These are phyloP conservation scores for Echiichthys vipera DNA, from an alignment of 2,797 vertebrate genomes.

Conservation along the genomic window DNA sequence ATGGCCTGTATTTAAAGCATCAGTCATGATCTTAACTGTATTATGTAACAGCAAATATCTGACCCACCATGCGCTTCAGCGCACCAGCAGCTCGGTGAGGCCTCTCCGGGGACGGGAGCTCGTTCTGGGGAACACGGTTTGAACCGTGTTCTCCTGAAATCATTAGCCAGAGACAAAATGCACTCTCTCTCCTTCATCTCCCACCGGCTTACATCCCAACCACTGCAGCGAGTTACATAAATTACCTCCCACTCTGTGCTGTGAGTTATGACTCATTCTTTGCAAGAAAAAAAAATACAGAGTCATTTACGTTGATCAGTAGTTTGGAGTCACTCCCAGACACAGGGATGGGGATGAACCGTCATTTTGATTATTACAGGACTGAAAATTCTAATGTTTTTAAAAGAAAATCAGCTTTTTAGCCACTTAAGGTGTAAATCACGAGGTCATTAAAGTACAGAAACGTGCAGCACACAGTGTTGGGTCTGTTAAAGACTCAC, in stretches of 20 bases:
- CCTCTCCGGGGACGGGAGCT: neutral
- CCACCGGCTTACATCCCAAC: constrained; percentile 37
- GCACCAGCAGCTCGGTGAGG: neutral
- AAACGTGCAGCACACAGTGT: neutral
- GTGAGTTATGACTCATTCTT: constrained; percentile 48
- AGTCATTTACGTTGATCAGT: constrained; percentile 15
- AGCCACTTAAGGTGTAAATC: neutral
- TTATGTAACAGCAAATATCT: constrained; percentile 22
- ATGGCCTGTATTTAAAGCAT: neutral
- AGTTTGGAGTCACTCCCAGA: constrained; percentile 11
- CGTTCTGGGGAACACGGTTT: neutral
- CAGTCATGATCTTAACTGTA: neutral
- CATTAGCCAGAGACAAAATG: constrained; percentile 18
- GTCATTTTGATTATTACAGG: neutral
- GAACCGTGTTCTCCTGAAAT: constrained; percentile 36
- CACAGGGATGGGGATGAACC: neutral
- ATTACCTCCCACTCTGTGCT: constrained; percentile 31
- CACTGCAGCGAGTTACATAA: constrained; percentile 61
- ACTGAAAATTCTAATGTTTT: neutral
- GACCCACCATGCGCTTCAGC: neutral
- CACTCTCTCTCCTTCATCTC: constrained; percentile 32
- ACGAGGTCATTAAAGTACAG: no score
- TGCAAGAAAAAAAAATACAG: constrained; percentile 1
- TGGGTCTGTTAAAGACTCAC: no score
- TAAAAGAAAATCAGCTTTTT: neutral